A percentile compares a stretch with the other conserved stretches of the same genome.
Evolutionary conservation across 2,797 vertebrate species (phyloP).

Genomic region (Sitta carolinensis): DNA sequence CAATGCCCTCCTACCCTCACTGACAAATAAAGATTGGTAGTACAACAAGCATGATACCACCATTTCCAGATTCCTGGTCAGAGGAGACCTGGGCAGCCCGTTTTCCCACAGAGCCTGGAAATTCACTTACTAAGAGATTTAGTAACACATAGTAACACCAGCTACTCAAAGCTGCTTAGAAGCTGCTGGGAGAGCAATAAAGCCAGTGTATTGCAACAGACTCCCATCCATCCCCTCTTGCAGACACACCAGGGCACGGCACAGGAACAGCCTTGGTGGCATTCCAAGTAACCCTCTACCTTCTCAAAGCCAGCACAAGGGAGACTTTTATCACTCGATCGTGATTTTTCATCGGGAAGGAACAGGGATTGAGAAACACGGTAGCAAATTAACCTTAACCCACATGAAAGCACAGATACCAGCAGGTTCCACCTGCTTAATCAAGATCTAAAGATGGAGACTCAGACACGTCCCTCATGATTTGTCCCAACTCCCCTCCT

Average conservation of each 20-base stretch:
- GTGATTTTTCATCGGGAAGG: slow-evolving; percentile 26
- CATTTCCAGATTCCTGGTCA: neutral
- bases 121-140: slow-evolving; percentile 3
- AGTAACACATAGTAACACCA: slow-evolving; percentile 1
- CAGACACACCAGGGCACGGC: neutral
- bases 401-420: slow-evolving; percentile 25
- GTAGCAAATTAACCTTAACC: slow-evolving; percentile 33
- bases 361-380: slow-evolving; percentile 31
- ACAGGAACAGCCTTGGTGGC: slow-evolving; percentile 37
- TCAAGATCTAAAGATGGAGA: neutral
- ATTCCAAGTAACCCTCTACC: slow-evolving; percentile 42
- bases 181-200: slow-evolving; percentile 1
- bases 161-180: slow-evolving; percentile 33
- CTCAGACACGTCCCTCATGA: neutral
- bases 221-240: neutral
- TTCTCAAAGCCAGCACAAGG: neutral
- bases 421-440: slow-evolving; percentile 34
- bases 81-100: neutral
- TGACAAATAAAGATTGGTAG: neutral
- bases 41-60: neutral
- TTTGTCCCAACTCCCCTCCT: neutral
- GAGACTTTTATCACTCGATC: slow-evolving; percentile 29
- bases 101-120: neutral
- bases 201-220: slow-evolving; percentile 20
- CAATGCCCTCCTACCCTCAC: neutral